Percentiles rank a stretch among this genome's conserved stretches.
phyloP scores from a whole-genome alignment of 1,140 invertebrate species.

The Drosophila elegans region DNA sequence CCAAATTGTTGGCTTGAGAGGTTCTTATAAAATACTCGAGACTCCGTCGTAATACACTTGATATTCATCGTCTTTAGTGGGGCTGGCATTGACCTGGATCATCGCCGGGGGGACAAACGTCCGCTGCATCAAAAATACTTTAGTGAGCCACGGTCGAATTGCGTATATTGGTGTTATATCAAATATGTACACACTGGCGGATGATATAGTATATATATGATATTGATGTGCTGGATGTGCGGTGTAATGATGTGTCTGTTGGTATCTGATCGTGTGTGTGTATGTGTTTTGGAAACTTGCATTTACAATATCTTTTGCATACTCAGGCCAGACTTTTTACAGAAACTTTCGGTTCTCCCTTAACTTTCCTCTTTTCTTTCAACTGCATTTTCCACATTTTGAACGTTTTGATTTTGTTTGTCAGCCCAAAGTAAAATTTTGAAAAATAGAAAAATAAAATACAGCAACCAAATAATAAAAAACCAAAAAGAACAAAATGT shows the following conservation, averaged over 20 bases:
- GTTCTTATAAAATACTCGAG: slow-evolving; percentile 76
- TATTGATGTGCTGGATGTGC: slow-evolving; percentile 33
- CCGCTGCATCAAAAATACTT: slow-evolving; percentile 72
- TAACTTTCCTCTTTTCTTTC: slow-evolving; percentile 20
- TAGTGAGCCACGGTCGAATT: slow-evolving; percentile 64
- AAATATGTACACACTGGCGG: slow-evolving; percentile 27
- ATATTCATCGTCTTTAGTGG: slow-evolving; percentile 56
- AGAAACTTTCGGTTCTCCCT: slow-evolving; percentile 19
- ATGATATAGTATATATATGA: slow-evolving; percentile 12
- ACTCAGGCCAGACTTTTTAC: slow-evolving; percentile 64
- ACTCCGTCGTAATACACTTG: slow-evolving; percentile 75
- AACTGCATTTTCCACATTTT: slow-evolving; percentile 54
- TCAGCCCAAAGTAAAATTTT: slow-evolving; percentile 49
- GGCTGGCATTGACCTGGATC: slow-evolving; percentile 45
- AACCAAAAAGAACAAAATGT: slow-evolving; percentile 74
- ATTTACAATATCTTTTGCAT: slow-evolving; percentile 72
- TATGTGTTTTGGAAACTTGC: slow-evolving; percentile 60
- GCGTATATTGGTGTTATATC: slow-evolving; percentile 22
- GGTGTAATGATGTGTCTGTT: slow-evolving; percentile 9
- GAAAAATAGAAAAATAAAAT: slow-evolving; percentile 18
- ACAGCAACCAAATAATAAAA: slow-evolving; percentile 29
- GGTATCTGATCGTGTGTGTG: slow-evolving; percentile 32
- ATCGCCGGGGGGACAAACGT: slow-evolving; percentile 34
- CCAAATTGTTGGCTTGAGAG: slow-evolving; percentile 36
- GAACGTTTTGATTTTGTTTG: slow-evolving; percentile 46